Evolutionary conservation across 2,888 invertebrate genomes (phyloP), one percentile per base, ranked within the genome.

Genomic region (Torymus auratus): DNA sequence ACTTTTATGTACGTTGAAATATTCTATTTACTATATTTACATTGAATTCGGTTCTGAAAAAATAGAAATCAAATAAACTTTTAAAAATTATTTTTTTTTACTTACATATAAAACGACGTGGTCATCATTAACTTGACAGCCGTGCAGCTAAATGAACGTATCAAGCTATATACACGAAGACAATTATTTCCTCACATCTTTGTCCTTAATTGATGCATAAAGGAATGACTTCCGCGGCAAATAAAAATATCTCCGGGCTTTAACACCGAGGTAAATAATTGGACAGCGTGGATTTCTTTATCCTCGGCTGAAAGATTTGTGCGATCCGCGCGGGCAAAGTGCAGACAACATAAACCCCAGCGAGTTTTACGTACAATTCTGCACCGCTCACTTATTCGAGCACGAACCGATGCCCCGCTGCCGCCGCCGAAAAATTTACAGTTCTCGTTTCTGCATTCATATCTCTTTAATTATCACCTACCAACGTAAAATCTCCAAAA

Each of bases 381-480:
- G 41, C 73, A 17, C 7, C 41, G 50, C 15, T 17, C 56, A 64
- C 64, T 56, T 72, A 28, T 53, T 28, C 55, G 5, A 12, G 28
- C 11, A 20, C 5, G 5, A 53, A n/a, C n/a, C 41, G 7, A 41
- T 10, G 41, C 41, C n/a, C n/a, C n/a, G 41, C 41, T 7, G 7
- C 1, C 41, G 41, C 41, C 1, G 41, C 7, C 41, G 41, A 41
- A 17, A 56, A 73, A 56, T 73, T 62, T 28, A 14, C 28, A 41
- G 72, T 53, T 56, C 15, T 56, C 53, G 28, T 65, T 65, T 65
- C 17, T 17, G 17, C n/a, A 41, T 14, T 12, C 17, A 3, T 23
- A 50, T 41, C 64, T 64, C 41, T 55, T 65, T 65, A 73, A 73
- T 73, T 73, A 73, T 56, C 73, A 20, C 73, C 56, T 56, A 41